Evolutionary conservation across 2,888 invertebrate genomes (phyloP).

Genomic region (Eretmocerus hayati): DNA sequence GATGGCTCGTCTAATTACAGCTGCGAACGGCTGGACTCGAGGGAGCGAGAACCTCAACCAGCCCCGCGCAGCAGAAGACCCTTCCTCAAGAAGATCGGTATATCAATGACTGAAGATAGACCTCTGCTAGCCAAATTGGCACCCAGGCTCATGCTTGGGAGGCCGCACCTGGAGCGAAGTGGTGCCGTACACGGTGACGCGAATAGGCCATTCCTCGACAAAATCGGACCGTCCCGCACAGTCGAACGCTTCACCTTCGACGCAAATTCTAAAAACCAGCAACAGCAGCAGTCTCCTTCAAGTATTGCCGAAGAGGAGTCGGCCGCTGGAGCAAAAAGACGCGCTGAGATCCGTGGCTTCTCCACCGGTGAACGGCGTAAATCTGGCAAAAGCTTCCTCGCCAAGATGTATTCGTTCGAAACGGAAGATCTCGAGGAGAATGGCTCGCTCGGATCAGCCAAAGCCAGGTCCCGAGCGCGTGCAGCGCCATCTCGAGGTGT

Average conservation of each 20-base stretch:
- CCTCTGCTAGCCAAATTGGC: constrained; percentile 39
- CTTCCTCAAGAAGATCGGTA: constrained; percentile 41
- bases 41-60: constrained; percentile 19
- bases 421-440: constrained; percentile 39
- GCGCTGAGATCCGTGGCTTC: constrained; percentile 13
- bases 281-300: background rate
- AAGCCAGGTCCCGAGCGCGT: constrained; percentile 26
- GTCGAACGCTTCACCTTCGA: constrained; percentile 42
- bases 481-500: constrained; percentile 35
- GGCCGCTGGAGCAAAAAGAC: constrained; percentile 1
- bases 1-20: constrained; percentile 43
- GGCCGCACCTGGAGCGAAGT: constrained; percentile 43
- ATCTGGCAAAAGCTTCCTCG: constrained; percentile 39
- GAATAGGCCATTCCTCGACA: constrained; percentile 41
- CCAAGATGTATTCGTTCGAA: constrained; percentile 44
- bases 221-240: constrained; percentile 40
- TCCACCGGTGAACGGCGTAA: constrained; percentile 26
- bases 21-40: constrained; percentile 37
- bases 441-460: constrained; percentile 12
- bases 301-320: constrained; percentile 10
- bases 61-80: constrained; percentile 34
- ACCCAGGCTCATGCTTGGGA: constrained; percentile 36
- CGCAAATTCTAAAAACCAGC: background rate
- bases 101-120: constrained; percentile 42
- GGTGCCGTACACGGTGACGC: constrained; percentile 41